phyloP scores from a whole-genome alignment of 2,888 invertebrate genomes.

The Chrysopilus asiliformis region DNA sequence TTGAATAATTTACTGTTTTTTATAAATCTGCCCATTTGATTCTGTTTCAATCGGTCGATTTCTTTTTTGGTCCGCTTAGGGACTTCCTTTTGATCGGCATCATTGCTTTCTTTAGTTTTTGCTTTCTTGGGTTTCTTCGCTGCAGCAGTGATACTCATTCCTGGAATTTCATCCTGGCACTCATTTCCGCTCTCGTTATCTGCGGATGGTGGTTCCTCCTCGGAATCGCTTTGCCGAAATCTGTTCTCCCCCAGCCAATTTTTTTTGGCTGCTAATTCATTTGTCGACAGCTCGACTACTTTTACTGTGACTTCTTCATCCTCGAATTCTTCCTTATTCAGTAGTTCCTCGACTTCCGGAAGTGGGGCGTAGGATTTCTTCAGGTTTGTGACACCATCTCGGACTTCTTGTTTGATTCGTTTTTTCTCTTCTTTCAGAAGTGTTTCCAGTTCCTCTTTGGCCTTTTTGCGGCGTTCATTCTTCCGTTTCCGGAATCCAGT shows the following conservation, averaged over 20 bases:
- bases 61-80: slow-evolving; percentile 42
- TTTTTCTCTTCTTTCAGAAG: slow-evolving; percentile 63
- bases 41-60: slow-evolving; percentile 53
- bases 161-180: slow-evolving; percentile 33
- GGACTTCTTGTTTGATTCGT: slow-evolving; percentile 61
- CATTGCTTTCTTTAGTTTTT: slow-evolving; percentile 7
- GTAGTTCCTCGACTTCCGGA: slow-evolving; percentile 53
- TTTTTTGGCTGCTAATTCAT: slow-evolving; percentile 53
- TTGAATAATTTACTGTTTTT: slow-evolving; percentile 66
- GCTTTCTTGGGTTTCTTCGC: slow-evolving; percentile 22
- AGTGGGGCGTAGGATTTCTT: slow-evolving; percentile 57
- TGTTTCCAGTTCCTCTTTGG: slow-evolving; percentile 55
- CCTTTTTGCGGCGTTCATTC: slow-evolving; percentile 58
- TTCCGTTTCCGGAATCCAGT: slow-evolving; percentile 73
- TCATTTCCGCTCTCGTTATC: slow-evolving; percentile 26
- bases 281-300: slow-evolving; percentile 59
- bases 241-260: slow-evolving; percentile 61
- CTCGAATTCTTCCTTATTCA: slow-evolving; percentile 53
- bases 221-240: slow-evolving; percentile 27
- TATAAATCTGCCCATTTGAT: slow-evolving; percentile 56
- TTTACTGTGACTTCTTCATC: slow-evolving; percentile 66
- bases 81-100: slow-evolving; percentile 14
- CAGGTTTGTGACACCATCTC: slow-evolving; percentile 59
- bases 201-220: slow-evolving; percentile 21
- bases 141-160: slow-evolving; percentile 38